Base-by-base conservation (phyloP, 2,888 invertebrate species). In the Nasonovia ribisnigri region DNA sequence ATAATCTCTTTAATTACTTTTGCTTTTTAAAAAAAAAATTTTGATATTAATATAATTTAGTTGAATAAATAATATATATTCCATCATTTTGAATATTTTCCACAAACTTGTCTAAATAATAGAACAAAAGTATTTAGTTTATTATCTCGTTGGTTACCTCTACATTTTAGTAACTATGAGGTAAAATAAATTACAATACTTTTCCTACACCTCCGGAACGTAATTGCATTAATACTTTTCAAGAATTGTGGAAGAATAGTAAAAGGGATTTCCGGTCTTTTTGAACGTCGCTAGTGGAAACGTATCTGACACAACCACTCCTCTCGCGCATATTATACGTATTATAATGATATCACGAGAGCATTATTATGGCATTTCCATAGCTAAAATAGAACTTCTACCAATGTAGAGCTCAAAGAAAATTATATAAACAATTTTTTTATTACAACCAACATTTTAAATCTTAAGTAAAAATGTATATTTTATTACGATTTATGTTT, bases 191-290 rank as follows among this genome's bases (percentile, higher is more conserved):
- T 84, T 89, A 89, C 90, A 84, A 60, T 90, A 90, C 60, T 90
- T 93, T 60, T 84, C 46, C 54, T 89, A 54, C 57, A 86, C 86
- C 93, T 86, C 93, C 90, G 90, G 60, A 84, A 60, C 90, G 57
- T 93, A 86, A 93, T 93, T 90, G 48, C 86, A 67, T 86, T 60
- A 57, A 57, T 60, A 60, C 46, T 92, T 88, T 51, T 16, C 51
- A 36, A 87, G 67, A 89, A 48, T 84, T 90, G 46, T 48, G 60
- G 60, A 8, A 29, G 13, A 90, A 93, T 48, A 26, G 84, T 84
- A 86, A 86, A 93, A 93, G 60, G 84, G 86, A 90, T 90, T 90
- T 90, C 93, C 93, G 90, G 89, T 86, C 86, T 90, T 93, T 93
- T 93, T 67, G 6, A 84, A 84, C 60, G 11, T 48, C 60, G 5